A percentile compares a stretch with the other conserved stretches of the same genome.
Conservation (phyloP, 2,113 vertebrate species). For the Dicentrarchus labrax region DNA sequence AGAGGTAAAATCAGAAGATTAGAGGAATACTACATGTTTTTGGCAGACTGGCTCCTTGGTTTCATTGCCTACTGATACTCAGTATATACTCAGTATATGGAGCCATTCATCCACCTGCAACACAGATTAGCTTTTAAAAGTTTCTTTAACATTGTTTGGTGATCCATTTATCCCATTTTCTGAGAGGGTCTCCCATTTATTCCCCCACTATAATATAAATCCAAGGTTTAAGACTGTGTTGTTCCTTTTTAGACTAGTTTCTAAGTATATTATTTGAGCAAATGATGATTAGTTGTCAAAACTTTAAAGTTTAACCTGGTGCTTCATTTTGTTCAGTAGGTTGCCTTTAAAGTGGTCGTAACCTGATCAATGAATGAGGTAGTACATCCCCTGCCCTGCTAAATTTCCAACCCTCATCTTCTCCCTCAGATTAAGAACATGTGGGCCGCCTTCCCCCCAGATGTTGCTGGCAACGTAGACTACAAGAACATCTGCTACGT, state of each 20-base stretch:
- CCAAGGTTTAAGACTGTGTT: neutral
- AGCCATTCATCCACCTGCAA: neutral
- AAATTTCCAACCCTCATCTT: neutral
- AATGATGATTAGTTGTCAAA: neutral
- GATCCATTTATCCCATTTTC: too few species aligned
- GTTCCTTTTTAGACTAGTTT: neutral
- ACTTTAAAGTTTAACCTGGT: neutral
- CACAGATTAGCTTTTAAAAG: too few species aligned
- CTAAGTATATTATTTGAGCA: neutral
- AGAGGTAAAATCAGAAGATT: conserved; percentile 81
- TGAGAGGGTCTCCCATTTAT: too few species aligned
- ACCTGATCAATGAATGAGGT: neutral
- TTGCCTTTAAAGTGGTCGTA: neutral
- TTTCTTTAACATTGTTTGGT: too few species aligned
- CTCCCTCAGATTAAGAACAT: conserved; percentile 88
- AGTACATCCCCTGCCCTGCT: neutral
- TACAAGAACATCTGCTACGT: conserved; percentile 97
- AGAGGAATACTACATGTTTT: neutral
- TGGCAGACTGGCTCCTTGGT: neutral
- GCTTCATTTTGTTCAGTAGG: neutral
- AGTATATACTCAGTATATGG: neutral
- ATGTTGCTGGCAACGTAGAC: conserved; percentile 91
- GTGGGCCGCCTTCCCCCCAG: conserved; percentile 90
- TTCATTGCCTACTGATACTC: neutral
- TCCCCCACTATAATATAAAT: neutral